Base-by-base conservation (phyloP, 2,888 invertebrate genomes). In the Diloba caeruleocephala region DNA sequence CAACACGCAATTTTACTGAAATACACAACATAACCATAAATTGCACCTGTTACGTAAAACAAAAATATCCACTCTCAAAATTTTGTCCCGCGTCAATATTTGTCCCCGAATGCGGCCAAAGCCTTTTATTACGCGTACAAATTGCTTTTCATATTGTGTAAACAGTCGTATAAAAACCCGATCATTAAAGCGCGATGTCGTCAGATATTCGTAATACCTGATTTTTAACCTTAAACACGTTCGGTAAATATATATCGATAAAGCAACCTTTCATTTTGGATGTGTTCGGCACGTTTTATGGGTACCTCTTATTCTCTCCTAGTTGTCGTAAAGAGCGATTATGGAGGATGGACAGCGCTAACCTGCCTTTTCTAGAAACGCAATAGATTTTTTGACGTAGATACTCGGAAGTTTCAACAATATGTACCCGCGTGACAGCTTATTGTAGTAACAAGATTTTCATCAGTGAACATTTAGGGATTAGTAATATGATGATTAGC, bases 101-200 rank as follows among this genome's bases (percentile, higher is more conserved):
- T 33, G 34, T 45, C 12, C 25, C 3, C 10, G 5, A 51, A 32
- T 17, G 7, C 12, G 9, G 8, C 6, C 8, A 50, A 34, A 51
- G 23, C 36, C 10, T 13, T 37, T 5, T 26, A 26, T 54, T 31
- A 3, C 38, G 9, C 42, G 34, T 10, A 25, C 31, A 57, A 69
- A 69, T 57, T 49, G 45, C 53, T 51, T 68, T 51, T 41, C 14
- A 34, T 39, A 23, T 29, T 29, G 25, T 34, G 49, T 38, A 67
- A 60, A 64, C 41, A 69, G 21, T 25, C 15, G 17, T 36, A 33
- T 39, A 29, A 26, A 51, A 46, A 49, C 7, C 39, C 14, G 44
- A 58, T 48, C 15, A 55, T 36, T 31, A 44, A 43, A 38, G 43
- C 42, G 32, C 45, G 32, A 36, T 32, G 49, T 52, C 12, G 1